These are phyloP conservation scores for Neofelis nebulosa DNA, from an alignment of 2,113 vertebrate genomes.

Conservation along the genomic window DNA sequence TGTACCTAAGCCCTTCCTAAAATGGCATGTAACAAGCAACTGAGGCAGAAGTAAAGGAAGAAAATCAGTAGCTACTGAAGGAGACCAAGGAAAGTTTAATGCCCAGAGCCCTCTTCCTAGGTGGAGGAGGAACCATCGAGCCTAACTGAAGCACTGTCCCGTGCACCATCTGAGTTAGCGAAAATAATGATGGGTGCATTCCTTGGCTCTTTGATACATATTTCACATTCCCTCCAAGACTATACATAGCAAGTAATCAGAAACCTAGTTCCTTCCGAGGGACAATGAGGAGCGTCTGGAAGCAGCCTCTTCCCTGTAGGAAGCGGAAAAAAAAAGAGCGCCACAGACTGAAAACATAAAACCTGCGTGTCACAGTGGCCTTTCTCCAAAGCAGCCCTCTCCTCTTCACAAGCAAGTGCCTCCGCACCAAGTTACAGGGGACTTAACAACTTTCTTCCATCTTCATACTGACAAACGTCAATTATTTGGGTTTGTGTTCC, in stretches of 20 bases:
- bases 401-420: background rate
- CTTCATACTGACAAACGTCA: background rate
- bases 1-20: background rate
- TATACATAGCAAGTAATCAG: constrained; percentile 23
- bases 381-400: background rate
- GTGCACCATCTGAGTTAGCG: accelerated
- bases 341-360: background rate
- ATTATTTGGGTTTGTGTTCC: background rate
- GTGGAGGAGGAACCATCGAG: background rate
- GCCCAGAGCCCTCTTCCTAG: background rate
- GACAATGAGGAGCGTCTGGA: background rate
- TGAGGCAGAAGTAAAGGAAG: background rate
- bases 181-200: background rate
- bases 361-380: background rate
- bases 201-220: background rate
- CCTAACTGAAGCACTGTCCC: background rate
- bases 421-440: background rate
- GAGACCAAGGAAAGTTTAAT: background rate
- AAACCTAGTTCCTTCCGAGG: background rate
- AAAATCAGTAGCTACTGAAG: background rate
- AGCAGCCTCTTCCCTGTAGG: accelerated
- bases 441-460: background rate
- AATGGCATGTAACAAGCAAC: background rate
- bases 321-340: background rate
- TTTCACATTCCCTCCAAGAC: constrained; percentile 10